These are phyloP conservation scores for Leptodactylus fuscus DNA, from an alignment of 2,113 vertebrate genomes.

Conservation along the genomic window DNA sequence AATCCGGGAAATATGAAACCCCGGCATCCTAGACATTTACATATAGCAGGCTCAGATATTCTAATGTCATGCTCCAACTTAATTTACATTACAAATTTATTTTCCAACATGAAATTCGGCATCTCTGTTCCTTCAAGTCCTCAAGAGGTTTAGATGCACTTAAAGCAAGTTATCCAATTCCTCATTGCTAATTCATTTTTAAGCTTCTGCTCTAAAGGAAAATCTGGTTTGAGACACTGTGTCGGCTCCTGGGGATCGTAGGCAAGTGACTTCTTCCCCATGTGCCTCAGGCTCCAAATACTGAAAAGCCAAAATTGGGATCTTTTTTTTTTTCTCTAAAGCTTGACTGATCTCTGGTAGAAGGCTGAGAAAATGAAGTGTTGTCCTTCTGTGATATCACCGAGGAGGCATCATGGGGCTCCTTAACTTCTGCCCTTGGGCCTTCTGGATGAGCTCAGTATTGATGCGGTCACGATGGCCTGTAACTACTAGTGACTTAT, in stretches of 20 bases:
- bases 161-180: constrained; percentile 47
- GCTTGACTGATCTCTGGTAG: background rate
- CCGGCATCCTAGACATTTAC: background rate
- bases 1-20: constrained; percentile 3
- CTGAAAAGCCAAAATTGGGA: constrained; percentile 16
- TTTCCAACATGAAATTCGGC: constrained; percentile 31
- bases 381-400: background rate
- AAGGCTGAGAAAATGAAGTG: too few species aligned
- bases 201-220: constrained; percentile 25
- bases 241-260: background rate
- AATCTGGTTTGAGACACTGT: constrained; percentile 23
- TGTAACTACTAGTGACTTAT: background rate
- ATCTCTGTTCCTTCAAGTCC: constrained; percentile 28
- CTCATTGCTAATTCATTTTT: constrained; percentile 51
- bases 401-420: background rate
- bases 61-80: constrained; percentile 38
- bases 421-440: background rate
- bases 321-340: background rate
- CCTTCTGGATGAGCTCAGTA: background rate
- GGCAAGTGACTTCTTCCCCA: background rate
- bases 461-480: background rate
- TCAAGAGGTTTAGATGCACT: constrained; percentile 40
- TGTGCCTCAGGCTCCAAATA: background rate
- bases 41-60: constrained; percentile 22
- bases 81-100: constrained; percentile 45